Conservation (phyloP, 2,888 invertebrate species). For the Hypomecis atomaria region DNA sequence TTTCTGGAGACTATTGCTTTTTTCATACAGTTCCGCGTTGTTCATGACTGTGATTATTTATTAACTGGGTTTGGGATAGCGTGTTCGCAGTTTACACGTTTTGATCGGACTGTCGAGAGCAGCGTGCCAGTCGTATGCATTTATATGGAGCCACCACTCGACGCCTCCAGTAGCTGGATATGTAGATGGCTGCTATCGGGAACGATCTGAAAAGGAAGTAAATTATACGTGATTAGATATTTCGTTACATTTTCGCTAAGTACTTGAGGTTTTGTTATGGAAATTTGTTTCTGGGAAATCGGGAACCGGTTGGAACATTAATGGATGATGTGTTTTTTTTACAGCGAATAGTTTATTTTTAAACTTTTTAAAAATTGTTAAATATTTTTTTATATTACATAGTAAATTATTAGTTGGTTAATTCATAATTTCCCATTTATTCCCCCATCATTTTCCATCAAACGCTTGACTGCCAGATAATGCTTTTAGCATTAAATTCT, state of each 20-base stretch:
- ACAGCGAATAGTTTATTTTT: background rate
- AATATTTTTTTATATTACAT: too few species aligned
- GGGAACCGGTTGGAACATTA: background rate
- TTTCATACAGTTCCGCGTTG: conserved; percentile 87
- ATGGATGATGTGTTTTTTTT: background rate
- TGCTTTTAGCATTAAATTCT: background rate
- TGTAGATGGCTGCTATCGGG: conserved; percentile 22
- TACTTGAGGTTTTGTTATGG: conserved; percentile 7
- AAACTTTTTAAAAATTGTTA: too few species aligned
- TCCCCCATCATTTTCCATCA: too few species aligned
- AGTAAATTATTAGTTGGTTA: too few species aligned
- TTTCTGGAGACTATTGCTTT: conserved; percentile 88
- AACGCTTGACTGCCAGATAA: too few species aligned
- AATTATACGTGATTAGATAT: conserved; percentile 20
- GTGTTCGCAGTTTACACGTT: conserved; percentile 69
- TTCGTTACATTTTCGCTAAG: conserved; percentile 20
- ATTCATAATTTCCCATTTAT: too few species aligned
- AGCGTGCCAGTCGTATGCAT: conserved; percentile 65
- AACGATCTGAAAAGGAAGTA: conserved; percentile 24
- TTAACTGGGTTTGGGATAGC: conserved; percentile 49
- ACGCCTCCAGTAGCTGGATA: conserved; percentile 45
- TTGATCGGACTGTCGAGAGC: conserved; percentile 66
- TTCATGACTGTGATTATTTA: conserved; percentile 65
- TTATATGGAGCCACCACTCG: conserved; percentile 66
- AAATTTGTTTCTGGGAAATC: background rate